phyloP scores from a whole-genome alignment of 37 sponge, comb jelly and placozoan species.

The Bolinopsis microptera region DNA sequence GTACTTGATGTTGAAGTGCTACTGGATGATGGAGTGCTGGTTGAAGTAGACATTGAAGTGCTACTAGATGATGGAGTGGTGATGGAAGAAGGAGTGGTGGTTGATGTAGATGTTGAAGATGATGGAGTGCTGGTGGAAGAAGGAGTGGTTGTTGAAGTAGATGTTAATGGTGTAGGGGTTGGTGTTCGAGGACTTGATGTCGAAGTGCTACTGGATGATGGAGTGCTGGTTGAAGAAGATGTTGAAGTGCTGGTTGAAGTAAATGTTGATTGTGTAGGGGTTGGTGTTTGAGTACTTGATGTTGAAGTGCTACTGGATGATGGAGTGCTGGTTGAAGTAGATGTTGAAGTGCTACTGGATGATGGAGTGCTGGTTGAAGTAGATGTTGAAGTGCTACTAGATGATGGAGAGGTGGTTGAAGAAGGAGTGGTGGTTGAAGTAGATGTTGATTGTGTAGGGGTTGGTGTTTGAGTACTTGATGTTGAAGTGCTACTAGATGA shows the following conservation, averaged over 20 bases:
- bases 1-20: background rate
- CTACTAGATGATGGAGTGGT: background rate
- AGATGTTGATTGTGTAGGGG: background rate
- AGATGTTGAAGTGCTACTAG: background rate
- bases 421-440: background rate
- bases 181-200: background rate
- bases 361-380: background rate
- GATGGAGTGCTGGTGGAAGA: background rate
- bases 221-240: background rate
- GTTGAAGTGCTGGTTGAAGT: slow-evolving; percentile 6
- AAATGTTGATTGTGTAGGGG: background rate
- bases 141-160: background rate
- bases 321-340: background rate
- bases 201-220: background rate
- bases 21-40: background rate
- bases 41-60: background rate
- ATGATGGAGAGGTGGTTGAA: background rate
- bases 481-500: background rate
- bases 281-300: background rate
- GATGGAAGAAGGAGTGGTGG: background rate
- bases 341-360: background rate
- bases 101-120: background rate
- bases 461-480: background rate
- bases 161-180: background rate
- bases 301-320: background rate